A percentile compares a stretch with the other conserved stretches of the same genome.
phyloP scores from a whole-genome alignment of 1,140 invertebrate genomes.

The Drosophila kanapiae region DNA sequence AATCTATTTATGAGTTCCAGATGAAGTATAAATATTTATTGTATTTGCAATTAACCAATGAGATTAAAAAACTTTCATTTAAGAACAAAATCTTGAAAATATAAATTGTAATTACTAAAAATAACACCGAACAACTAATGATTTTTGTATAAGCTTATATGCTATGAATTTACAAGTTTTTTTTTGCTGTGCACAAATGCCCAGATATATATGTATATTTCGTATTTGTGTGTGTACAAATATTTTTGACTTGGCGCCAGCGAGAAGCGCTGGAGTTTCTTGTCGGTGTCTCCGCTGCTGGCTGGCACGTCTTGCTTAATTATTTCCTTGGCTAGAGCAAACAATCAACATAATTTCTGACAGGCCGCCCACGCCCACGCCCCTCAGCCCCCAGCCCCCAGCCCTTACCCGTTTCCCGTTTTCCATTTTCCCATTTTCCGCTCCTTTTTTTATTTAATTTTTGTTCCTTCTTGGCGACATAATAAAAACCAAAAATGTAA shows the following conservation, averaged over 20 bases:
- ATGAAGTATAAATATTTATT: no score
- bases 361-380: conserved; percentile 38
- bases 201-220: conserved; percentile 1
- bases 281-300: conserved; percentile 35
- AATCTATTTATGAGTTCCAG: no score
- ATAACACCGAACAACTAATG: no score
- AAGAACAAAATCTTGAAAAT: no score
- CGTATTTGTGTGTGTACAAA: neutral
- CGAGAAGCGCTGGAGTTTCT: conserved; percentile 26
- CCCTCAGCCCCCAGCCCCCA: neutral
- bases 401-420: neutral
- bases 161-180: neutral
- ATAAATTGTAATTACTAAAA: no score
- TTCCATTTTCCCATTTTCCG: conserved; percentile 9
- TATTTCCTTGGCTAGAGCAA: conserved; percentile 77
- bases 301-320: conserved; percentile 71
- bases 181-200: neutral
- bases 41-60: no score
- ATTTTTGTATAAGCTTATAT: no score
- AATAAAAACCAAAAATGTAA: conserved; percentile 46
- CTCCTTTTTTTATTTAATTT: conserved; percentile 13
- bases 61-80: no score
- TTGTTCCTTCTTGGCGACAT: conserved; percentile 38
- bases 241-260: conserved; percentile 71
- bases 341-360: conserved; percentile 80